These are phyloP conservation scores for human (Homo sapiens) DNA, from an alignment of 2,113 vertebrate genomes.

Conservation along the genomic window DNA sequence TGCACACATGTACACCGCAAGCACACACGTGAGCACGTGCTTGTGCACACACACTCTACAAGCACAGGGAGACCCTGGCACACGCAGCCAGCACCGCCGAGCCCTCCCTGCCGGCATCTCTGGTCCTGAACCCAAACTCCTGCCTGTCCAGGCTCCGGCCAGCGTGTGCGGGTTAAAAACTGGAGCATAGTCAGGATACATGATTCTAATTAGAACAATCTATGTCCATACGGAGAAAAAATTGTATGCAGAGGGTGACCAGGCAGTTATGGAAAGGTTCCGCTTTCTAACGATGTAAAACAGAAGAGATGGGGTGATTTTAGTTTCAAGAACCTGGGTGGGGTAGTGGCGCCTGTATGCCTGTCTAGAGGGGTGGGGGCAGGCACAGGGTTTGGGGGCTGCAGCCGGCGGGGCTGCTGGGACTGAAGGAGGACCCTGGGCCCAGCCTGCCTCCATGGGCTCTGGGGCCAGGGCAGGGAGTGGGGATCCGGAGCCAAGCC, in stretches of 20 bases:
- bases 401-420: rapidly evolving
- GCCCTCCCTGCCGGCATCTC: rapidly evolving
- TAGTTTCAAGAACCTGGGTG: rapidly evolving
- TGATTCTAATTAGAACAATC: background rate
- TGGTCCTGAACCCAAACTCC: rapidly evolving
- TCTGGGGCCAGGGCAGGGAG: background rate
- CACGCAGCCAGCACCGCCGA: rapidly evolving
- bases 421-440: no score
- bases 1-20: background rate
- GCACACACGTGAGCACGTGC: no score
- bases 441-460: no score
- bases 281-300: background rate
- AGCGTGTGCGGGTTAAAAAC: rapidly evolving
- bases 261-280: background rate
- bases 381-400: background rate
- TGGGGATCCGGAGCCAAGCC: background rate
- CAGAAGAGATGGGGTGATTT: background rate
- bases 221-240: background rate
- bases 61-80: no score
- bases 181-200: background rate
- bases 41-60: background rate
- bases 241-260: background rate
- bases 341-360: rapidly evolving
- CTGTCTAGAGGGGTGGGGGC: background rate
- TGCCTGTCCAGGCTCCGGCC: background rate